A percentile compares a stretch with the other conserved stretches of the same genome.
Evolutionary conservation across 2,888 invertebrate species (phyloP).

Genomic region (Carterocephalus palaemon): DNA sequence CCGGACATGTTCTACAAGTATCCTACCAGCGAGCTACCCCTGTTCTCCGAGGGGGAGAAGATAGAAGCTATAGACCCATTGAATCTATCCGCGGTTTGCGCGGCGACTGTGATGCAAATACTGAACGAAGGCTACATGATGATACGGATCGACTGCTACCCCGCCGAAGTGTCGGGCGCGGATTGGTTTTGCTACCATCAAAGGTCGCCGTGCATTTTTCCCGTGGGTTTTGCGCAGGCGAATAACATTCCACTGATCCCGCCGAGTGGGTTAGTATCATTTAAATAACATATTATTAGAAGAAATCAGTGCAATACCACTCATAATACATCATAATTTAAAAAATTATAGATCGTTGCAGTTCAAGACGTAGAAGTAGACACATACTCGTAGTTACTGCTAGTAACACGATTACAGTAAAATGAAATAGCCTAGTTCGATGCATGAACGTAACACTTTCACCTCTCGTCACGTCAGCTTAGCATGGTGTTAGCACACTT

Average conservation of each 20-base stretch:
- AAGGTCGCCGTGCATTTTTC: conserved; percentile 95
- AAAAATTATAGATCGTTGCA: no score
- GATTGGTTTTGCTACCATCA: conserved; percentile 99
- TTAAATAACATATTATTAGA: no score
- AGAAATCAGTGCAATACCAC: no score
- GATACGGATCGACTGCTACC: conserved; percentile 96
- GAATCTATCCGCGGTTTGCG: conserved; percentile 95
- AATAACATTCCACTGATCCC: conserved; percentile 91
- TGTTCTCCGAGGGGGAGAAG: conserved; percentile 93
- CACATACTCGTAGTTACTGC: no score
- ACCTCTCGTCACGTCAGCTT: no score
- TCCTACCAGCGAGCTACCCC: conserved; percentile 71
- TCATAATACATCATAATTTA: no score
- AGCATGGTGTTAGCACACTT: no score
- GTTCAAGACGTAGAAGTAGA: no score
- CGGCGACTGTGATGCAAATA: conserved; percentile 96
- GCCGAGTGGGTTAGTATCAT: conserved; percentile 82
- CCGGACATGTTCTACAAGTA: conserved; percentile 87
- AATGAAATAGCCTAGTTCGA: no score
- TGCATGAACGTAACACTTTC: no score
- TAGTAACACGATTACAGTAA: no score
- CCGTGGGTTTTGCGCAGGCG: conserved; percentile 94
- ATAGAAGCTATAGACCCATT: conserved; percentile 98
- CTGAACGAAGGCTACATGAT: conserved; percentile 95
- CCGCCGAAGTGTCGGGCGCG: conserved; percentile 88